These are phyloP conservation scores for Gambusia affinis DNA, from an alignment of 2,113 vertebrate genomes.

Conservation along the genomic window DNA sequence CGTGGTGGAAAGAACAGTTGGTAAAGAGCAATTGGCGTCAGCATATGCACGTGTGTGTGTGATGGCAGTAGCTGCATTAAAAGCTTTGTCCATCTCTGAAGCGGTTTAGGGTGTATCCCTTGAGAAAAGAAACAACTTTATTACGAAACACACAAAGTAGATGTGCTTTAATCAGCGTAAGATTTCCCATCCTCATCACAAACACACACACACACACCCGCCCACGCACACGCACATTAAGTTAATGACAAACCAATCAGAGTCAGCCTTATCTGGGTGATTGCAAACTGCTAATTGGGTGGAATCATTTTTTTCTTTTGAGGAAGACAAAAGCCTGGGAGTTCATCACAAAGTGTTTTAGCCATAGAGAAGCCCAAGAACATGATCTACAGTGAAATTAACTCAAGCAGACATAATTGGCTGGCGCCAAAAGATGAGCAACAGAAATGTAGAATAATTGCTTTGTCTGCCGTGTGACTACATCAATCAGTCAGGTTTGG, in stretches of 20 bases:
- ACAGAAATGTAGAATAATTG: not conserved
- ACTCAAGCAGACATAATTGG: not conserved
- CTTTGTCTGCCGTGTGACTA: not conserved
- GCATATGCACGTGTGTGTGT: slow-evolving; percentile 26
- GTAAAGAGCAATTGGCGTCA: slow-evolving; percentile 51
- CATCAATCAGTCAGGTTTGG: not conserved
- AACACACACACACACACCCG: not conserved
- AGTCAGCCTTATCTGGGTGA: slow-evolving; percentile 49
- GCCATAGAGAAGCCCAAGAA: slow-evolving; percentile 4
- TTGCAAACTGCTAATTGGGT: slow-evolving; percentile 65
- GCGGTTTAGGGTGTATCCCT: slow-evolving; percentile 2
- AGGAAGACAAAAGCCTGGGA: slow-evolving; percentile 24
- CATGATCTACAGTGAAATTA: slow-evolving; percentile 6
- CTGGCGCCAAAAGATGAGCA: not conserved
- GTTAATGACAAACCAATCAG: slow-evolving; percentile 55
- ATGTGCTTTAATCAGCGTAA: slow-evolving; percentile 21
- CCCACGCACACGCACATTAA: slow-evolving; percentile 1
- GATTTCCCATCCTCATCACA: slow-evolving; percentile 26
- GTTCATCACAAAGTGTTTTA: slow-evolving; percentile 8
- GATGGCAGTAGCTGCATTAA: slow-evolving; percentile 10
- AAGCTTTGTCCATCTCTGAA: slow-evolving; percentile 13
- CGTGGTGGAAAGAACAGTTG: slow-evolving; percentile 56
- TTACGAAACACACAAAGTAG: not conserved
- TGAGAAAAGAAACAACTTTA: not conserved
- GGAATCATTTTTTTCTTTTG: slow-evolving; percentile 52